Evolutionary conservation across 2,113 vertebrate species (phyloP).

Genomic region (Cathartes aura): DNA sequence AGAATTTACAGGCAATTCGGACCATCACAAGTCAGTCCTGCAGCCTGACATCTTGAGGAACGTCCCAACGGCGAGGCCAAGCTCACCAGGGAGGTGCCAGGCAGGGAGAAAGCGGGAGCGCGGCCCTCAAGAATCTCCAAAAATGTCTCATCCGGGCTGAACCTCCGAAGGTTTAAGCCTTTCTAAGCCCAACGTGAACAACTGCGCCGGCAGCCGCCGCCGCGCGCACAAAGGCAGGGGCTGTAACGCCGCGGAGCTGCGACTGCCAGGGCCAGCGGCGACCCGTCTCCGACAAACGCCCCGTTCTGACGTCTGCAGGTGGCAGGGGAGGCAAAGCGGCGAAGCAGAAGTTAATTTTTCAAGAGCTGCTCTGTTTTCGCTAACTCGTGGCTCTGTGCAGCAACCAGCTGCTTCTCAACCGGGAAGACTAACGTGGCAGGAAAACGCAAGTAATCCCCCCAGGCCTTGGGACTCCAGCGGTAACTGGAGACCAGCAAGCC

Average conservation of each 20-base stretch:
- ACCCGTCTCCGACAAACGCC: neutral
- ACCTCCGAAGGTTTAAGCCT: neutral
- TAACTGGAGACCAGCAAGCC: neutral
- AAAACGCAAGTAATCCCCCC: neutral
- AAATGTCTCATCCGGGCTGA: neutral
- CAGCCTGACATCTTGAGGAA: rapidly evolving
- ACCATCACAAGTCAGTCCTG: rapidly evolving
- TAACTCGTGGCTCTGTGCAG: neutral
- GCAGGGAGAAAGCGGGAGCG: no score
- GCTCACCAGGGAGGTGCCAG: neutral
- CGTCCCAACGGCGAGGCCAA: no score
- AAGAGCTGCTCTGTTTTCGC: neutral
- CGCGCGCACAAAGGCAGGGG: neutral
- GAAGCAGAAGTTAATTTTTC: neutral
- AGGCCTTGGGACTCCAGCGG: neutral
- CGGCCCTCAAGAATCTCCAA: neutral
- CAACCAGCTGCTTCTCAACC: neutral
- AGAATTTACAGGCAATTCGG: neutral
- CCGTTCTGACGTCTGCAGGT: neutral
- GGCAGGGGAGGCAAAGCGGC: neutral
- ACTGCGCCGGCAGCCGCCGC: neutral
- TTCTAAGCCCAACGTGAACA: neutral
- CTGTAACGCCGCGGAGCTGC: neutral
- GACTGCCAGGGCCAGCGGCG: neutral
- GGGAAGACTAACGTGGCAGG: neutral